Evolutionary conservation across 2,797 vertebrate species (phyloP).

Genomic region (Lophotriccus pileatus): DNA sequence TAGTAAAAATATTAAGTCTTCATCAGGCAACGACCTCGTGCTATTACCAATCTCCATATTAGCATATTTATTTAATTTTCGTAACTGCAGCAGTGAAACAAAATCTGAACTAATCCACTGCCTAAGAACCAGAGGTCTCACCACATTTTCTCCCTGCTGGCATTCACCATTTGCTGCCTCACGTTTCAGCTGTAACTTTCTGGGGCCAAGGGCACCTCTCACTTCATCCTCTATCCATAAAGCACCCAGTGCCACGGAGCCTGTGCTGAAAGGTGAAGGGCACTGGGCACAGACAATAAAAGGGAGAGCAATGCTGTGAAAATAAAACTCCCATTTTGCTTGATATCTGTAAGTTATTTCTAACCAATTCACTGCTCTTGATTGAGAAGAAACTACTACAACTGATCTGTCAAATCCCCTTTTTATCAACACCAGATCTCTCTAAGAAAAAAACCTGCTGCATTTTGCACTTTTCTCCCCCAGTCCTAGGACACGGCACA

Average conservation of each 20-base stretch:
- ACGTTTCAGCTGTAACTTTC: background rate
- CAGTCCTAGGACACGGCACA: background rate
- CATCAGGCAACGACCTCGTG: background rate
- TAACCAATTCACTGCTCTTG: background rate
- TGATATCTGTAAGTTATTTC: background rate
- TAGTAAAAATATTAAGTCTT: background rate
- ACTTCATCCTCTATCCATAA: background rate
- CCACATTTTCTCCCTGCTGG: background rate
- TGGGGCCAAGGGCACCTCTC: background rate
- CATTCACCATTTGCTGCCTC: background rate
- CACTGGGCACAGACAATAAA: background rate
- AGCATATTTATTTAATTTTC: background rate
- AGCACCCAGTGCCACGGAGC: background rate
- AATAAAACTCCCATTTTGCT: background rate
- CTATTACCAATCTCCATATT: background rate
- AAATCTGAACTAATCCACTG: background rate
- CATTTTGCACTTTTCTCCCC: too few relatives aligned
- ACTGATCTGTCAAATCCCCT: background rate
- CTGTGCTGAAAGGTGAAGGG: background rate
- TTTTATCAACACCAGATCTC: too few relatives aligned
- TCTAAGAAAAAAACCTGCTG: background rate
- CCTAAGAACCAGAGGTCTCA: background rate
- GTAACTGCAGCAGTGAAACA: background rate
- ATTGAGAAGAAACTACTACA: background rate
- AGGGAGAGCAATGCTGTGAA: background rate